Evolutionary conservation across 2,113 vertebrate species (phyloP), one percentile per base, ranked within the genome.

Genomic region (Leptosomus discolor): DNA sequence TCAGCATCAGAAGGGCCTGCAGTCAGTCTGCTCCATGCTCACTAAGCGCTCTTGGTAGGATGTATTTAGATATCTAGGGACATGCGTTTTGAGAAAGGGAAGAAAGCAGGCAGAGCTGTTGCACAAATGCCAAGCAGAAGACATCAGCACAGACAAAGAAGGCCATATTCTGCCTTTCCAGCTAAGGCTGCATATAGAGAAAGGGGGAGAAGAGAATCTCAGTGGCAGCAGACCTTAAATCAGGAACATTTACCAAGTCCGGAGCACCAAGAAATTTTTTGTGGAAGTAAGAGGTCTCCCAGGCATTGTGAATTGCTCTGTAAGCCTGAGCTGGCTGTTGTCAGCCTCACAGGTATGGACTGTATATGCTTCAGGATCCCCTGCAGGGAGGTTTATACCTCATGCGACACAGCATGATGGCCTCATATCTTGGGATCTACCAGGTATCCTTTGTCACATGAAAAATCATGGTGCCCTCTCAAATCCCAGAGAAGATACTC

Each of bases 141-240:
- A 88, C 36, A 30, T 26, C 65, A 82, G 70, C 56, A 45, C 0
- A 13, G 54, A 36, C 12, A 81, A 24, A 7, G 2, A 36, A 51
- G 21, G 53, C 8, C 69, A 75, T 34, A 50, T 43, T 78, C 54
- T 46, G 17, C 50, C n/a, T 87, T 60, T 69, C 45, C 46, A 70
- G 29, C 29, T 70, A 3, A 1, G 12, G 39, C 56, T 57, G 26
- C 2, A 0, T 0, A 0, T 36, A 15, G 36, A 45, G 32, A 83
- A 88, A 69, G 2, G 22, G 7, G 26, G 11, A 92, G 32, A 56
- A 45, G 32, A 88, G 45, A 22, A 89, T 34, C 21, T 58, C 43
- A 22, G 43, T 5, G 11, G 19, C 20, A 79, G 46, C 29, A 80
- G 37, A 61, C 20, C 32, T 79, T 27, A 5, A n/a, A 11, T 36